A percentile compares a stretch with the other conserved stretches of the same genome.
These are phyloP conservation scores for Ophiothrix spiculata DNA, from an alignment of 35 echinoderm and acorn worm genomes.

Conservation along the genomic window DNA sequence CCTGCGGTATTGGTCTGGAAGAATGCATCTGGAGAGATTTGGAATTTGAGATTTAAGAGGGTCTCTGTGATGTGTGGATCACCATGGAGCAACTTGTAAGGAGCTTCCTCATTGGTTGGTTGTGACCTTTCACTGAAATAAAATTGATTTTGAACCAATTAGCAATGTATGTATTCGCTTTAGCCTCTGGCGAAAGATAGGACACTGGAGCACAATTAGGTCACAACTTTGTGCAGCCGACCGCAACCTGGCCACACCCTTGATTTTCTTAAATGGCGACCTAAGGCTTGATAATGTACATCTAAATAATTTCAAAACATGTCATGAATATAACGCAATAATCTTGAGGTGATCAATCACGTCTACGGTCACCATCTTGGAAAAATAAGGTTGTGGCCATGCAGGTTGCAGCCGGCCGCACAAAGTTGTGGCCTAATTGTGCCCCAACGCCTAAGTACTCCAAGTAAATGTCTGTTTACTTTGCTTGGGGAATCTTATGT, in stretches of 20 bases:
- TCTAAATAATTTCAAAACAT: too few relatives aligned
- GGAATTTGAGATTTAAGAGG: conserved; percentile 53
- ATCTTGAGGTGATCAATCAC: too few relatives aligned
- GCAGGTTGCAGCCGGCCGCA: too few relatives aligned
- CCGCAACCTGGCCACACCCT: not conserved
- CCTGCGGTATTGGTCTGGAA: conserved; percentile 57
- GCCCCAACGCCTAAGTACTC: too few relatives aligned
- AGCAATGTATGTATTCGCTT: not conserved
- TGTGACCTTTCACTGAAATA: conserved; percentile 30
- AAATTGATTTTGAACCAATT: not conserved
- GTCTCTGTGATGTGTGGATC: conserved; percentile 35
- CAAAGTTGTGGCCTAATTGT: too few relatives aligned
- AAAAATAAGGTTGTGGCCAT: too few relatives aligned
- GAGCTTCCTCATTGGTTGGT: conserved; percentile 48
- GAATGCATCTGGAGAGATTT: conserved; percentile 60
- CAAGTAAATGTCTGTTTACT: not conserved
- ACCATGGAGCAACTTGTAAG: conserved; percentile 36
- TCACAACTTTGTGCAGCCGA: not conserved
- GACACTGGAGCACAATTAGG: not conserved
- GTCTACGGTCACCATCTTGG: too few relatives aligned
- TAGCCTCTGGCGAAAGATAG: not conserved
- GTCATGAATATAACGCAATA: too few relatives aligned
- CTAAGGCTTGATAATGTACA: too few relatives aligned
- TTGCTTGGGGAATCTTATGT: not conserved
- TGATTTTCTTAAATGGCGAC: too few relatives aligned